Base-by-base conservation (phyloP, 2,888 invertebrate species). In the Spatulosminthurus flaviceps region DNA sequence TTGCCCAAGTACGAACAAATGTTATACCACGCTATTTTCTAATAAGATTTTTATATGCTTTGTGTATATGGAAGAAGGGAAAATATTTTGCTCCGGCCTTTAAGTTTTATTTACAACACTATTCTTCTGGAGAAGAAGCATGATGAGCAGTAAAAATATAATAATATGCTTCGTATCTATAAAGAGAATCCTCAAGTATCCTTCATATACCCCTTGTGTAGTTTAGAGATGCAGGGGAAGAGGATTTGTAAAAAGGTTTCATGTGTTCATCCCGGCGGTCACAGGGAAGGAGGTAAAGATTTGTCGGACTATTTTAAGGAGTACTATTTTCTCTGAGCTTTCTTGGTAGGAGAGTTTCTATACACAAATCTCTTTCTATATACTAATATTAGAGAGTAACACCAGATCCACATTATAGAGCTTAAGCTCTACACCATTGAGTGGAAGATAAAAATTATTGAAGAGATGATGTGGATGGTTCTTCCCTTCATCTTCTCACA, bases 321-420 rank as follows among this genome's bases (percentile, higher is more conserved):
- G n/a, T n/a, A n/a, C n/a, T n/a, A n/a, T n/a, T n/a, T 51, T 2
- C 51, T 34, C 34, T 34, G 5, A 4, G 69, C 5, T 9, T 24
- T 72, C 72, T 72, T 72, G 51, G 72, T 72, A 72, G 72, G 72
- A 72, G 72, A 72, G 72, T 51, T 43, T 51, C 51, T 19, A 26
- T n/a, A n/a, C n/a, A n/a, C n/a, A n/a, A n/a, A n/a, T n/a, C n/a
- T n/a, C n/a, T n/a, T n/a, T n/a, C n/a, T n/a, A n/a, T n/a, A n/a
- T n/a, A n/a, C n/a, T n/a, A n/a, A n/a, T n/a, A n/a, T n/a, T n/a
- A n/a, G n/a, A n/a, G n/a, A n/a, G n/a, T n/a, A n/a, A n/a, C n/a
- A n/a, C n/a, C n/a, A n/a, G n/a, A n/a, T n/a, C n/a, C 71, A 16
- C 29, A 9, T 19, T 69, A 16, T 72, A 21, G 19, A 19, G 13